Base-by-base conservation (phyloP, 2,113 vertebrate species). In the Cyprinodon brontotheroides region DNA sequence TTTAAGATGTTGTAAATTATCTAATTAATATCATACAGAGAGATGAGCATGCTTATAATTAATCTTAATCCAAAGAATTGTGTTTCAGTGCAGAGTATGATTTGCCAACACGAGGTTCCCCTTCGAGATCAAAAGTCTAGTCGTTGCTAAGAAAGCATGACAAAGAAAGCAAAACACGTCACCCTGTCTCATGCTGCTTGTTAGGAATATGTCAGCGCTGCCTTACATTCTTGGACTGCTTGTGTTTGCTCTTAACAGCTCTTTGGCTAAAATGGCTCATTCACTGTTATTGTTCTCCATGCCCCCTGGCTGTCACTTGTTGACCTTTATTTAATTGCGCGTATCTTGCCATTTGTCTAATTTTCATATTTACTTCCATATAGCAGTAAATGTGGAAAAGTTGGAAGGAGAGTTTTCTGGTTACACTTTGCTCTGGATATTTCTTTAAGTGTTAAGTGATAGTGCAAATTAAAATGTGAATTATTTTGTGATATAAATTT, bases 121-220 rank as follows among this genome's bases (percentile, higher is more conserved):
- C 70, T 83, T 82, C 83, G 83, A 89, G 81, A 86, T 87, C 82
- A 79, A 80, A 89, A 84, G 89, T 87, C 79, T 92, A 85, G 84
- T 76, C 70, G 64, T 83, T 84, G 75, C 85, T 79, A 85, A 75
- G 85, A 91, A 90, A 85, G 86, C 81, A 72, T 86, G 79, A 87
- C 75, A 86, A 53, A 61, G 65, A 86, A 89, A 91, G 87, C 80
- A 90, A 74, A 91, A 80, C 67, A 75, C 61, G 63, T 85, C 75
- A 85, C 68, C 72, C 79, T 0, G 65, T 82, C 67, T 82, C 70
- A 60, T 69, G 83, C 66, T 85, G 29, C 68, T 78, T 74, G 74
- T 89, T 84, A 89, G 82, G 64, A 65, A 61, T 78, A 84, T 90
- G 84, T 90, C 86, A 89, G 77, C 63, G 64, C 62, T 72, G 76